A percentile compares a stretch with the other conserved stretches of the same genome.
These are phyloP conservation scores for Cyanoramphus novaezelandiae DNA, from an alignment of 2,113 vertebrate species.

Conservation along the genomic window DNA sequence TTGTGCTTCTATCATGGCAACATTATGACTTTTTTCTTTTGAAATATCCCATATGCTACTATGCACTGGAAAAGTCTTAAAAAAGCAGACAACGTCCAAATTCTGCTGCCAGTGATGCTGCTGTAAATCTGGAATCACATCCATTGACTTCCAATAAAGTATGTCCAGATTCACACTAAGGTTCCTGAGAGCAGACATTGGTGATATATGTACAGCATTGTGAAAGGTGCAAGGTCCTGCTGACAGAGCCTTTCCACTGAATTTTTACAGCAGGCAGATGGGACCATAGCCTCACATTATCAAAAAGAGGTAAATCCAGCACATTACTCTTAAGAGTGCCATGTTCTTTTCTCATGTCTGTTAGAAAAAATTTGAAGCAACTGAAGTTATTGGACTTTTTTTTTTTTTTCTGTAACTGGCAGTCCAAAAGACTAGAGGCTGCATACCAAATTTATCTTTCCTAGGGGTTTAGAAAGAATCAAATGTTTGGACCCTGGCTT, in stretches of 20 bases:
- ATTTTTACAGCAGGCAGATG: background rate
- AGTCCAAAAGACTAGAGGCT: background rate
- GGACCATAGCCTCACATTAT: background rate
- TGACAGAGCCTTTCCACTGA: background rate
- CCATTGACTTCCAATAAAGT: background rate
- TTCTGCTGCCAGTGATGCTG: background rate
- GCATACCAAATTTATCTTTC: background rate
- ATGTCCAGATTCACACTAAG: background rate
- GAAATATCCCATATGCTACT: constrained; percentile 10
- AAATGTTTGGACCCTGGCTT: background rate
- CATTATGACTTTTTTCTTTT: background rate
- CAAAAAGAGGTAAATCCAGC: background rate
- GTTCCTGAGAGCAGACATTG: background rate
- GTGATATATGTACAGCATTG: background rate
- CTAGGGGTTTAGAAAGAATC: background rate
- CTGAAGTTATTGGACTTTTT: background rate
- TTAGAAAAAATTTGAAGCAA: background rate
- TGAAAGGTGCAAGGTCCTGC: background rate
- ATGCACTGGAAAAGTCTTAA: background rate
- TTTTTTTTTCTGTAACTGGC: background rate
- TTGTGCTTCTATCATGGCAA: constrained; percentile 27
- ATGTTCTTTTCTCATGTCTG: background rate
- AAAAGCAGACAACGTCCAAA: constrained; percentile 8
- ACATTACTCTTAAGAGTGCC: background rate
- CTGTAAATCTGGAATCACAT: background rate